A percentile compares a stretch with the other conserved stretches of the same genome.
Evolutionary conservation across 2,888 invertebrate genomes (phyloP).

Genomic region (Nudaria mundana): DNA sequence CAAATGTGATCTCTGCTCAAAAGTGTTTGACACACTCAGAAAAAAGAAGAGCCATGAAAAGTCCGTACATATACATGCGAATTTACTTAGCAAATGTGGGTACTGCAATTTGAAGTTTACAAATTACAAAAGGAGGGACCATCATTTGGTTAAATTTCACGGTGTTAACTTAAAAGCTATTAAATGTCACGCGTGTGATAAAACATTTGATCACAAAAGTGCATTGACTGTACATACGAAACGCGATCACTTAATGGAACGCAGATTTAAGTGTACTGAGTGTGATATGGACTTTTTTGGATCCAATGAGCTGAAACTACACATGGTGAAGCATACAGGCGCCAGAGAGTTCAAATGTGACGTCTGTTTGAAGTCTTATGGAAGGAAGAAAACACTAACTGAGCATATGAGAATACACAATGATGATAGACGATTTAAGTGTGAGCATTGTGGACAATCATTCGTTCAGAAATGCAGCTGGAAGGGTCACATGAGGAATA

Average conservation of each 20-base stretch:
- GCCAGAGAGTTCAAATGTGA: constrained; percentile 42
- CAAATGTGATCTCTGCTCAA: constrained; percentile 59
- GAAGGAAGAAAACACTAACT: constrained; percentile 38
- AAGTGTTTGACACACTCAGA: constrained; percentile 68
- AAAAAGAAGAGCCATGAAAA: constrained; percentile 68
- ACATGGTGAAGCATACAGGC: constrained; percentile 43
- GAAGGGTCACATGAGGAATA: constrained; percentile 38
- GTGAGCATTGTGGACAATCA: constrained; percentile 36
- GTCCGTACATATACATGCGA: constrained; percentile 53
- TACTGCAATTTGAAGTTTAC: constrained; percentile 56
- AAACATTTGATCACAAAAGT: constrained; percentile 42
- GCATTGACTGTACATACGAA: constrained; percentile 49
- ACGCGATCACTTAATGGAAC: constrained; percentile 55
- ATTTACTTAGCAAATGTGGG: constrained; percentile 48
- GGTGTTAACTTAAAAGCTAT: constrained; percentile 39
- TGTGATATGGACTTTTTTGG: constrained; percentile 55
- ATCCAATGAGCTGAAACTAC: constrained; percentile 40
- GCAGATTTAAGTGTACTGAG: constrained; percentile 45
- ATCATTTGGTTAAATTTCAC: constrained; percentile 49
- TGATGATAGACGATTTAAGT: constrained; percentile 39
- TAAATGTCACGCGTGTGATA: constrained; percentile 55
- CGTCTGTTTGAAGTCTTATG: constrained; percentile 46
- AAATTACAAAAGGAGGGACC: constrained; percentile 45
- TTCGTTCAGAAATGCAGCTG: constrained; percentile 44
- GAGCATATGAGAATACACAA: constrained; percentile 48